Conservation (phyloP, 2,888 invertebrate genomes). For the Enchytraeus crypticus region DNA sequence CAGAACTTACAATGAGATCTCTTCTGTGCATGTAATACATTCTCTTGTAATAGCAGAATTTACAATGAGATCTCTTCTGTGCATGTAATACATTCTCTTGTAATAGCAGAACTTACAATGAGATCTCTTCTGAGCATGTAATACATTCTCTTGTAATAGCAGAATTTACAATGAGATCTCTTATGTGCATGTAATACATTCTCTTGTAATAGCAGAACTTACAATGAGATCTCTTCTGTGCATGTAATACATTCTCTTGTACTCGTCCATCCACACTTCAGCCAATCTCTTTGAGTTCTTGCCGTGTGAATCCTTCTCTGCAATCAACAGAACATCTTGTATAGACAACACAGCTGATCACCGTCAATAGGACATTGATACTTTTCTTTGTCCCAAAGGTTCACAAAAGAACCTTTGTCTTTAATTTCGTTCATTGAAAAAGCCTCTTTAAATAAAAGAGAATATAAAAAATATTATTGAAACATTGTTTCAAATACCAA, state of each 20-base stretch:
- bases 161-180: slow-evolving; percentile 31
- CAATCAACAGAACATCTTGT: no score
- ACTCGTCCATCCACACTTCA: slow-evolving; percentile 96
- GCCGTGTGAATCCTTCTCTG: slow-evolving; percentile 58
- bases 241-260: slow-evolving; percentile 80
- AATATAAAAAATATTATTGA: no score
- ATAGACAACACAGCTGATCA: no score
- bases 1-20: no score
- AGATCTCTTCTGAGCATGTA: slow-evolving; percentile 60
- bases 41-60: no score
- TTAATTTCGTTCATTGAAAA: no score
- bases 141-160: slow-evolving; percentile 72
- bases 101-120: slow-evolving; percentile 12
- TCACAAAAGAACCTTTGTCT: background rate
- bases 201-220: slow-evolving; percentile 75
- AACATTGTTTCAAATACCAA: no score
- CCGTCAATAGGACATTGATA: no score
- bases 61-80: no score
- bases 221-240: slow-evolving; percentile 52
- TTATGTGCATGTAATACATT: slow-evolving; percentile 71
- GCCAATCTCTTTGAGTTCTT: slow-evolving; percentile 90
- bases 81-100: no score
- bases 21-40: no score
- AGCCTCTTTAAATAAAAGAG: no score
- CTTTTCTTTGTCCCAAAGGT: background rate